phyloP scores from a whole-genome alignment of 1,140 invertebrate genomes.

The Gryon sp. region DNA sequence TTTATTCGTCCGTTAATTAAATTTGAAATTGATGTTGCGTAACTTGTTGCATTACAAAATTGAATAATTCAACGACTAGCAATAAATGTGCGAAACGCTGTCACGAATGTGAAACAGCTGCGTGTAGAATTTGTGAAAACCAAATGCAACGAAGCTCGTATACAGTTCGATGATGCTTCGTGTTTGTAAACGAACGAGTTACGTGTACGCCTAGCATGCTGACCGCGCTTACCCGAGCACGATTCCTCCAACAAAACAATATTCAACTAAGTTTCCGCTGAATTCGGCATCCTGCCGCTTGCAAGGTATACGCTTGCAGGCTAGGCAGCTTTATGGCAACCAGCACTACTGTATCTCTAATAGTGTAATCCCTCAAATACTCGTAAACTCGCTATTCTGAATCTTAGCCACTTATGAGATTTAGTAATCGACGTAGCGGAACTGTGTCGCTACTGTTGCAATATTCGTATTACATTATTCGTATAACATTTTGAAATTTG shows the following conservation, averaged over 20 bases:
- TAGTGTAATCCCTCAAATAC: slow-evolving; percentile 59
- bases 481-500: too few relatives aligned
- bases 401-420: slow-evolving; percentile 61
- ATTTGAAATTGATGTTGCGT: slow-evolving; percentile 2
- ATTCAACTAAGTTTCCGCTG: slow-evolving; percentile 76
- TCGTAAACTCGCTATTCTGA: slow-evolving; percentile 35
- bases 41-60: slow-evolving; percentile 29
- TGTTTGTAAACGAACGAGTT: slow-evolving; percentile 21
- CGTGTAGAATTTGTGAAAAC: slow-evolving; percentile 25
- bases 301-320: slow-evolving; percentile 50
- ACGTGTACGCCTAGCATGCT: slow-evolving; percentile 58
- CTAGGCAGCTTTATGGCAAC: slow-evolving; percentile 55
- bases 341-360: slow-evolving; percentile 61
- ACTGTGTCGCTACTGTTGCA: too few relatives aligned
- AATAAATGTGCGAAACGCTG: slow-evolving; percentile 5
- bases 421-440: slow-evolving; percentile 45
- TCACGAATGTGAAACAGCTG: slow-evolving; percentile 25
- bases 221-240: slow-evolving; percentile 70
- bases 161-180: too few relatives aligned
- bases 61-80: slow-evolving; percentile 16
- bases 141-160: too few relatives aligned
- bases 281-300: slow-evolving; percentile 70
- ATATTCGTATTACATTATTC: too few relatives aligned
- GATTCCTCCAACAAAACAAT: slow-evolving; percentile 74
- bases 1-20: slow-evolving; percentile 19